phyloP scores from a whole-genome alignment of 2,797 vertebrate species.

The Acropternis orthonyx region DNA sequence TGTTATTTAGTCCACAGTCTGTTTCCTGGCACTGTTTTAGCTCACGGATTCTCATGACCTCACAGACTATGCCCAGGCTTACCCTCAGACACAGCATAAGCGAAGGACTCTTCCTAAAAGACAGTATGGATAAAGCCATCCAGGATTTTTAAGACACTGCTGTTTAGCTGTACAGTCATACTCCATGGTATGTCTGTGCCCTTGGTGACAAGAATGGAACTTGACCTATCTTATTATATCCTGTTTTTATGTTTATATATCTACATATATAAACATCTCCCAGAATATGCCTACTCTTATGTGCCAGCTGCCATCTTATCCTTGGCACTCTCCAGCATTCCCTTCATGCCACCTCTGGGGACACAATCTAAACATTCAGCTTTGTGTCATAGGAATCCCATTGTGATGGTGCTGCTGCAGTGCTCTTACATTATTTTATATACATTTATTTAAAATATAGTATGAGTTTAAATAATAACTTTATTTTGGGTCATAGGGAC shows the following conservation, averaged over 20 bases:
- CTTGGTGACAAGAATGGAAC: accelerated
- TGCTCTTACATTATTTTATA: background rate
- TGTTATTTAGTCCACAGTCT: background rate
- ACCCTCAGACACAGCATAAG: background rate
- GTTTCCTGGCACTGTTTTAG: background rate
- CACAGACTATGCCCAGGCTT: background rate
- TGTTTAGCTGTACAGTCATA: background rate
- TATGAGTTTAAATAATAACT: background rate
- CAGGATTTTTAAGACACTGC: background rate
- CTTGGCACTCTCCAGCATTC: background rate
- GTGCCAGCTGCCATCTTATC: background rate
- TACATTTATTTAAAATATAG: background rate
- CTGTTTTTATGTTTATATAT: background rate
- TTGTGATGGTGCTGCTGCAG: background rate
- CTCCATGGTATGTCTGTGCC: background rate
- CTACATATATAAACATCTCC: background rate
- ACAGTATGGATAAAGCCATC: background rate
- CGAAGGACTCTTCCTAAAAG: background rate
- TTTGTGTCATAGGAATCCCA: background rate
- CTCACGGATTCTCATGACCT: background rate
- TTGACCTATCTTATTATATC: background rate
- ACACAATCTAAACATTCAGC: background rate
- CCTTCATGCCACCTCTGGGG: background rate
- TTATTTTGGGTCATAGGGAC: background rate
- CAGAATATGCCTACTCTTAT: background rate